These are phyloP conservation scores for Amphipoea lucens DNA, from an alignment of 2,888 invertebrate species.

Conservation along the genomic window DNA sequence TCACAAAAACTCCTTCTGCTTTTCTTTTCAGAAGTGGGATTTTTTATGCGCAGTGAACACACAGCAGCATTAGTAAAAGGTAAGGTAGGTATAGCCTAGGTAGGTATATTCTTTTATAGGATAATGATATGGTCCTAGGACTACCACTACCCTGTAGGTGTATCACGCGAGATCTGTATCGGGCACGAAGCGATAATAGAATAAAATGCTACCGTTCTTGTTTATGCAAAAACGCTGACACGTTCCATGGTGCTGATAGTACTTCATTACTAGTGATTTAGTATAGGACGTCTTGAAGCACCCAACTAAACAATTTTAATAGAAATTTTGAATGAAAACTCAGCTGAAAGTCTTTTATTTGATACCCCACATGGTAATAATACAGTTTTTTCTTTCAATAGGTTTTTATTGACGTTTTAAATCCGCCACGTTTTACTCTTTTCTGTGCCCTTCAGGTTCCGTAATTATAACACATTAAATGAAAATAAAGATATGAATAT, in stretches of 20 bases:
- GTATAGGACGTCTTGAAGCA: neutral
- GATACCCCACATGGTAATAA: too few relatives aligned
- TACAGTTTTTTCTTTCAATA: too few relatives aligned
- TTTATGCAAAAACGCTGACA: constrained; percentile 43
- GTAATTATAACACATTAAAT: too few relatives aligned
- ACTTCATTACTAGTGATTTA: neutral
- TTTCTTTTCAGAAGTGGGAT: neutral
- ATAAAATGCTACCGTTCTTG: constrained; percentile 43
- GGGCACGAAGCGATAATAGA: constrained; percentile 40
- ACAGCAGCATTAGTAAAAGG: neutral
- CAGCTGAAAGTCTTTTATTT: too few relatives aligned
- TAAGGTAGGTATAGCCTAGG: neutral
- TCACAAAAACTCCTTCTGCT: neutral
- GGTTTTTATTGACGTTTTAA: too few relatives aligned
- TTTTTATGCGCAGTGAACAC: neutral
- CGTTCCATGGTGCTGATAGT: neutral
- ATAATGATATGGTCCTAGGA: constrained; percentile 26
- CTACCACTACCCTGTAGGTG: neutral
- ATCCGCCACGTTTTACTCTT: too few relatives aligned
- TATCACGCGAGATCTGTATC: constrained; percentile 65
- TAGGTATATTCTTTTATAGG: constrained; percentile 2
- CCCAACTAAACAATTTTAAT: too few relatives aligned
- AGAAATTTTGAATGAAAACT: too few relatives aligned
- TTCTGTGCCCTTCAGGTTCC: too few relatives aligned
- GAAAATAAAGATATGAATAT: too few relatives aligned